Conservation (phyloP, 2,113 vertebrate species). For the Vimba vimba region DNA sequence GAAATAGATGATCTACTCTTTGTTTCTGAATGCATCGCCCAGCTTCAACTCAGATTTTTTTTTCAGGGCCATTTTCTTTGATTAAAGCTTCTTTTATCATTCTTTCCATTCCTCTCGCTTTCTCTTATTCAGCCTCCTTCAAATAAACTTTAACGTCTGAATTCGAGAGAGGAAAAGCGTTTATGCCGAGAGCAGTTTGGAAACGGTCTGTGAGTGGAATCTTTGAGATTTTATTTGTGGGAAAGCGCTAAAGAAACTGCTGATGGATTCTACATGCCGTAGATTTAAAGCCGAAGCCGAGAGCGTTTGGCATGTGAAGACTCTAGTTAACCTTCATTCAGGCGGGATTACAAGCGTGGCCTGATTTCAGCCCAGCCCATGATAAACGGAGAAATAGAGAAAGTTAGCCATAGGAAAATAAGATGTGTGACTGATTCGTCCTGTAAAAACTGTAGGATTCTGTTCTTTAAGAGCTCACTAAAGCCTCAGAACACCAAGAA, state of each 20-base stretch:
- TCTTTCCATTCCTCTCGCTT: slow-evolving; percentile 65
- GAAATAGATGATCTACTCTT: slow-evolving; percentile 54
- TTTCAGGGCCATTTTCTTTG: slow-evolving; percentile 77
- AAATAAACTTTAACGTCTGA: slow-evolving; percentile 64
- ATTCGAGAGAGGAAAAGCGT: slow-evolving; percentile 59
- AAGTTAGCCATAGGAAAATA: background rate
- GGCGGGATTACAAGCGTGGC: slow-evolving; percentile 11
- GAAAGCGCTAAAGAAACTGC: slow-evolving; percentile 44
- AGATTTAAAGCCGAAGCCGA: slow-evolving; percentile 39
- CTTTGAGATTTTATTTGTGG: slow-evolving; percentile 44
- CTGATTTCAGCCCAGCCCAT: slow-evolving; percentile 31
- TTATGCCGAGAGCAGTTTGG: slow-evolving; percentile 22
- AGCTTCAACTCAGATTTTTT: slow-evolving; percentile 62
- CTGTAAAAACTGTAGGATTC: background rate
- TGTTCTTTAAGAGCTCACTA: slow-evolving; percentile 6
- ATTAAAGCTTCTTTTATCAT: slow-evolving; percentile 69
- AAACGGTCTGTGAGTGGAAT: slow-evolving; percentile 46
- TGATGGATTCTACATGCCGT: slow-evolving; percentile 54
- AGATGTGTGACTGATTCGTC: slow-evolving; percentile 25
- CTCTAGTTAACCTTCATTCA: slow-evolving; percentile 44
- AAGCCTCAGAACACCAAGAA: background rate
- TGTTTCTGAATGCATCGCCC: background rate
- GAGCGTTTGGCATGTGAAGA: slow-evolving; percentile 37
- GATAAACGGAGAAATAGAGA: slow-evolving; percentile 16
- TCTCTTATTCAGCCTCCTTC: slow-evolving; percentile 53